Percentiles rank a stretch among this genome's conserved stretches.
phyloP scores from a whole-genome alignment of 1,140 invertebrate genomes.

The Pachyrhynchus sulphureomaculatus region DNA sequence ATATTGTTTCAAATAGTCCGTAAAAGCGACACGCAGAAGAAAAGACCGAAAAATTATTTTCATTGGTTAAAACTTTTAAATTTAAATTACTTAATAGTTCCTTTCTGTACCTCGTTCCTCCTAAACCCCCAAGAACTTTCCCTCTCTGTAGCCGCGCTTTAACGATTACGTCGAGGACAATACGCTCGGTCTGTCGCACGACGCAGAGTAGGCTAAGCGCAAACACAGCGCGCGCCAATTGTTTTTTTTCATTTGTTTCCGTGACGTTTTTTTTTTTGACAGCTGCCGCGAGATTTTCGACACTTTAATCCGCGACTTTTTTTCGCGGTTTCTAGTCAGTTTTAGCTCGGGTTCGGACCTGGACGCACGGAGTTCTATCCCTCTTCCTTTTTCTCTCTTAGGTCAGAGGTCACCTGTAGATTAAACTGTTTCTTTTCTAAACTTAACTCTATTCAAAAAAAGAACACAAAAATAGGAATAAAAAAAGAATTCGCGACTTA shows the following conservation, averaged over 20 bases:
- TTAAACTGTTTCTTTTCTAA: not conserved
- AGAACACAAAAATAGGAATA: no score
- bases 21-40: no score
- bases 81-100: no score
- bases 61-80: no score
- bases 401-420: not conserved
- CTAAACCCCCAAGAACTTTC: slow-evolving; percentile 9
- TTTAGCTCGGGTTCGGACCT: slow-evolving; percentile 8
- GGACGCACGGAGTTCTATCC: slow-evolving; percentile 3
- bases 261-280: slow-evolving; percentile 8
- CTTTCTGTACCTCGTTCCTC: no score
- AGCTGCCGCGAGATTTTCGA: not conserved
- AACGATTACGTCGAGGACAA: not conserved
- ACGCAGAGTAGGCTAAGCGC: slow-evolving; percentile 15
- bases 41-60: no score
- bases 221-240: slow-evolving; percentile 14
- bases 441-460: not conserved
- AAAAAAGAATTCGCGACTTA: no score
- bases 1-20: no score
- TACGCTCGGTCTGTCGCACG: slow-evolving; percentile 1
- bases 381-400: not conserved
- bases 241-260: slow-evolving; percentile 18
- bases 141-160: slow-evolving; percentile 8
- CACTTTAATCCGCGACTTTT: not conserved
- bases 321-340: slow-evolving; percentile 9